These are phyloP conservation scores for Vandiemenella viatica DNA, from an alignment of 2,888 invertebrate genomes.

Conservation along the genomic window DNA sequence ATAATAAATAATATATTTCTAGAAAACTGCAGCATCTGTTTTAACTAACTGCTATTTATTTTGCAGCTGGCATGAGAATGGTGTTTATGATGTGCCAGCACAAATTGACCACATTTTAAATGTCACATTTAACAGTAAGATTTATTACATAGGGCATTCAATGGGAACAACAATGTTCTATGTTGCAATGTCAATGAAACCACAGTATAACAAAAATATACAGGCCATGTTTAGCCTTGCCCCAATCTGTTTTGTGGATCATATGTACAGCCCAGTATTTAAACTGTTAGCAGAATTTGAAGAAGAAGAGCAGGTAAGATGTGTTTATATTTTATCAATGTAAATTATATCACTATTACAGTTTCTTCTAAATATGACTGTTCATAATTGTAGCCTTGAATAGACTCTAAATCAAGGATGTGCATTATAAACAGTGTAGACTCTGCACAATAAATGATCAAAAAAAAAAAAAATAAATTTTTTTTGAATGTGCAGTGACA, in stretches of 20 bases:
- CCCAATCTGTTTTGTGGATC: conserved; percentile 42
- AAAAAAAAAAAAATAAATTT: too few species aligned
- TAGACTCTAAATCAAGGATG: too few species aligned
- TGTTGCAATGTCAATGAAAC: conserved; percentile 49
- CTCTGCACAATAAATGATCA: not conserved
- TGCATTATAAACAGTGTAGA: too few species aligned
- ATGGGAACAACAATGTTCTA: conserved; percentile 74
- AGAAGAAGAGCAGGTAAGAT: too few species aligned
- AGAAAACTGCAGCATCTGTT: not conserved
- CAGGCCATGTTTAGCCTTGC: conserved; percentile 51
- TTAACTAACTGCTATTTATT: not conserved
- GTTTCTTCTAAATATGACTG: not conserved
- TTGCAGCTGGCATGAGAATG: conserved; percentile 80
- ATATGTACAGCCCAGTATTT: conserved; percentile 9
- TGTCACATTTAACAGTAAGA: conserved; percentile 32
- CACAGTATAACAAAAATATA: conserved; percentile 50
- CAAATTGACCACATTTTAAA: conserved; percentile 54
- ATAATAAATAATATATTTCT: not conserved
- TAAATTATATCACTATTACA: too few species aligned
- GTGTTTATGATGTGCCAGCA: conserved; percentile 71
- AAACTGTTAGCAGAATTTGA: not conserved
- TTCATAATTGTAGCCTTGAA: too few species aligned
- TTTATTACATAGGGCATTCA: conserved; percentile 77
- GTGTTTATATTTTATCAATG: too few species aligned
- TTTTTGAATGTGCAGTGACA: too few species aligned